Evolutionary conservation across 1,140 invertebrate species (phyloP).

Genomic region (Pseudomyrmex flavicornis): DNA sequence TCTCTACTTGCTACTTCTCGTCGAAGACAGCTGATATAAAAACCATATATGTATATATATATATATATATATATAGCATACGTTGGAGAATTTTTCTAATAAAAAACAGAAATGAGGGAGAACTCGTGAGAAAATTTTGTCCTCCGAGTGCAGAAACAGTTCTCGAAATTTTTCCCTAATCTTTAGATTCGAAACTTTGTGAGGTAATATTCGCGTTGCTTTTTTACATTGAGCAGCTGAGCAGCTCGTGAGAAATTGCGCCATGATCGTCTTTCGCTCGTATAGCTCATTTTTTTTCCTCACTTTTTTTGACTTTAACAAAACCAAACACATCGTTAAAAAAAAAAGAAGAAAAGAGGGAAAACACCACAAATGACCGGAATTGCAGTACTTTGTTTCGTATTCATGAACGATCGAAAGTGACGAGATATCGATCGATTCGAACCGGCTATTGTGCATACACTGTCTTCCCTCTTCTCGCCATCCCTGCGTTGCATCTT

Average conservation of each 20-base stretch:
- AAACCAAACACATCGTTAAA: slow-evolving; percentile 15
- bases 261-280: neutral
- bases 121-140: slow-evolving; percentile 18
- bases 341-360: slow-evolving; percentile 20
- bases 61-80: neutral
- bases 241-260: slow-evolving; percentile 70
- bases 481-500: slow-evolving; percentile 58
- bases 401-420: slow-evolving; percentile 71
- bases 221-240: slow-evolving; percentile 63
- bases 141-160: slow-evolving; percentile 19
- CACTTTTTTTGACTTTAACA: slow-evolving; percentile 43
- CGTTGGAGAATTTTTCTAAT: slow-evolving; percentile 45
- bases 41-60: neutral
- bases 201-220: slow-evolving; percentile 36
- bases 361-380: slow-evolving; percentile 47
- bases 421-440: slow-evolving; percentile 70
- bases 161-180: slow-evolving; percentile 51
- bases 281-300: slow-evolving; percentile 23
- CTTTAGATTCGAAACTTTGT: slow-evolving; percentile 18
- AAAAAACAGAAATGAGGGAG: slow-evolving; percentile 52
- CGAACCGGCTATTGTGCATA: slow-evolving; percentile 56
- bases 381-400: slow-evolving; percentile 54
- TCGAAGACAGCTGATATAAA: slow-evolving; percentile 25
- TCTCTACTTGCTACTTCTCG: neutral
- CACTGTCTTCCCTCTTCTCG: slow-evolving; percentile 2